Percentiles rank a stretch among this genome's conserved stretches.
Evolutionary conservation across 2,113 vertebrate genomes (phyloP).

Genomic region (Microtus montanus): DNA sequence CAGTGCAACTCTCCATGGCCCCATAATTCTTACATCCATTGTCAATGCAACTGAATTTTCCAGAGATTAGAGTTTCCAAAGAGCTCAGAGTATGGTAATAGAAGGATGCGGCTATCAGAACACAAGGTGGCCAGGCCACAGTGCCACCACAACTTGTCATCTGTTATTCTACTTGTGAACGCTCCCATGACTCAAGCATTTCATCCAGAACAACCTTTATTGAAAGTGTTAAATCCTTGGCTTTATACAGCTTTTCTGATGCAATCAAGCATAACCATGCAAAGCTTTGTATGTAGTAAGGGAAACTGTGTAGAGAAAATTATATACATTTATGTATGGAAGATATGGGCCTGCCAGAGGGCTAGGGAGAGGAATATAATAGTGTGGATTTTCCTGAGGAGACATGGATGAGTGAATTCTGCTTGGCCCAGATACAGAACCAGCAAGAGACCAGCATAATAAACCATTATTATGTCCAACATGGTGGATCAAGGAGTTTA

Average conservation of each 20-base stretch:
- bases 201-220: neutral
- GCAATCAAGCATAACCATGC: neutral
- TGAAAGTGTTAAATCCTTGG: constrained; percentile 2
- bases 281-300: neutral
- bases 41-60: neutral
- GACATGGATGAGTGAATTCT: neutral
- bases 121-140: neutral
- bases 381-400: neutral
- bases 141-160: neutral
- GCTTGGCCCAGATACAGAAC: neutral
- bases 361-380: neutral
- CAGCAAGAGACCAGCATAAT: neutral
- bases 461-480: neutral
- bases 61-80: neutral
- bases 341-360: too few species aligned
- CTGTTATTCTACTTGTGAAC: neutral
- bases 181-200: neutral
- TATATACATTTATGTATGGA: neutral
- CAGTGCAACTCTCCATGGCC: neutral
- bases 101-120: neutral
- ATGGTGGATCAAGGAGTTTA: neutral
- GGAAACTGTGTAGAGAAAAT: constrained; percentile 1
- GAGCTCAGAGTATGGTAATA: neutral
- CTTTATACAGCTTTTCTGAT: constrained; percentile 1
- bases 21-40: neutral